Evolutionary conservation across 1,140 invertebrate species (phyloP).

Genomic region (Tenebrio molitor): DNA sequence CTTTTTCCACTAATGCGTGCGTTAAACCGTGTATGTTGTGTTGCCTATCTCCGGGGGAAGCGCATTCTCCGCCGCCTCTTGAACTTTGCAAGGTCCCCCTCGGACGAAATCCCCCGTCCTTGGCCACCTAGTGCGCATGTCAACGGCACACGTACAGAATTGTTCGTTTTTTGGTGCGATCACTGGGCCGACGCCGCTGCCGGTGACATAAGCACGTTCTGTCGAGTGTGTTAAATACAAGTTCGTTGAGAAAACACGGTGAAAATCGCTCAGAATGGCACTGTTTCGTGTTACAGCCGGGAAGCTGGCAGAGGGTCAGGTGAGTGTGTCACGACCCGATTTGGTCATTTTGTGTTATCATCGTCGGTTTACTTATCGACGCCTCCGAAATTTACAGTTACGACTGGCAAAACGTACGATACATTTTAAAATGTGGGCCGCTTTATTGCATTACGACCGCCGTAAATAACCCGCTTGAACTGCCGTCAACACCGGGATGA

Average conservation of each 20-base stretch:
- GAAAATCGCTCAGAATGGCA: conserved; percentile 63
- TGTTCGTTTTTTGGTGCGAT: conserved; percentile 9
- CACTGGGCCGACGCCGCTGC: conserved; percentile 30
- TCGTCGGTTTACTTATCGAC: neutral
- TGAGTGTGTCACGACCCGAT: conserved; percentile 48
- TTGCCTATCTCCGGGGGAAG: too few relatives aligned
- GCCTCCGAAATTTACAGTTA: neutral
- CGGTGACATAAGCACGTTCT: conserved; percentile 41
- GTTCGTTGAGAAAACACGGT: neutral
- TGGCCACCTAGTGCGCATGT: conserved; percentile 11
- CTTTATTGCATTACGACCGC: neutral
- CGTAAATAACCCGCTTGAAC: conserved; percentile 20
- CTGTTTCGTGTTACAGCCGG: conserved; percentile 64
- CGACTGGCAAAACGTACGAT: neutral
- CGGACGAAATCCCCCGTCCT: conserved; percentile 6
- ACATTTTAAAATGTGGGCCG: neutral
- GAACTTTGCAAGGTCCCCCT: conserved; percentile 14
- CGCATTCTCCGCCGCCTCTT: too few relatives aligned
- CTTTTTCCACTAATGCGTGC: too few relatives aligned
- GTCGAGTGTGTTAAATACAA: conserved; percentile 14
- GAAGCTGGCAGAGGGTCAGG: conserved; percentile 54
- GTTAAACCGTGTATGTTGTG: too few relatives aligned
- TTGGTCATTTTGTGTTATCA: conserved; percentile 20
- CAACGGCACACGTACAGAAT: neutral
- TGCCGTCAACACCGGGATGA: conserved; percentile 4